A percentile compares a stretch with the other conserved stretches of the same genome.
phyloP scores from a whole-genome alignment of 2,113 vertebrate species.

The Etia nguti region DNA sequence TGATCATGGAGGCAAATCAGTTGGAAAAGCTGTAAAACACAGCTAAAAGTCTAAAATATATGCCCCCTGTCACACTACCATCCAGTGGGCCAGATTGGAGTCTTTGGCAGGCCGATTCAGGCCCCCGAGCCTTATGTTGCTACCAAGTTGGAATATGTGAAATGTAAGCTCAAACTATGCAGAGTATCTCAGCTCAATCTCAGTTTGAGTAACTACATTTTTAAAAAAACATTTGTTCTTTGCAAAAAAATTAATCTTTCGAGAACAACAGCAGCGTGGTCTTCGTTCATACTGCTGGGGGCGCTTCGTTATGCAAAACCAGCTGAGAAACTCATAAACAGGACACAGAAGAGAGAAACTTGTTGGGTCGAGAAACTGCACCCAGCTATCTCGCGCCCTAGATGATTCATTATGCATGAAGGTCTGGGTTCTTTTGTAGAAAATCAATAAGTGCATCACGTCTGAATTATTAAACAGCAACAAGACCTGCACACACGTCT shows the following conservation, averaged over 20 bases:
- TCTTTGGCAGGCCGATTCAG: too few species aligned
- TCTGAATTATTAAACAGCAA: slow-evolving; percentile 43
- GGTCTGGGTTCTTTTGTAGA: slow-evolving; percentile 10
- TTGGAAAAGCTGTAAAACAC: too few species aligned
- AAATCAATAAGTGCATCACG: slow-evolving; percentile 24
- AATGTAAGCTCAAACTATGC: not conserved
- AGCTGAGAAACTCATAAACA: not conserved
- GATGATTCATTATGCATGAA: slow-evolving; percentile 9
- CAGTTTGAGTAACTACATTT: not conserved
- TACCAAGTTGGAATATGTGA: not conserved
- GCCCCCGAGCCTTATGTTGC: not conserved
- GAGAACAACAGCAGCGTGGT: not conserved
- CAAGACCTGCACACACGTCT: not conserved
- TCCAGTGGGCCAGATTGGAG: too few species aligned
- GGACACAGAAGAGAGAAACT: not conserved
- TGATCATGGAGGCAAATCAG: too few species aligned
- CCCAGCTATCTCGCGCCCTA: not conserved
- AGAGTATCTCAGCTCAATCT: not conserved
- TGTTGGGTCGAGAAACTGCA: not conserved
- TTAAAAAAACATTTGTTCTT: not conserved
- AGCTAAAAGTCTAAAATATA: too few species aligned
- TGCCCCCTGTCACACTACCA: too few species aligned
- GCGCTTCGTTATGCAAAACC: not conserved
- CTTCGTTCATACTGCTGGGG: not conserved
- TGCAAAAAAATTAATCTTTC: not conserved